Evolutionary conservation across 2,888 invertebrate species (phyloP).

Genomic region (Caenorhabditis zanzibari): DNA sequence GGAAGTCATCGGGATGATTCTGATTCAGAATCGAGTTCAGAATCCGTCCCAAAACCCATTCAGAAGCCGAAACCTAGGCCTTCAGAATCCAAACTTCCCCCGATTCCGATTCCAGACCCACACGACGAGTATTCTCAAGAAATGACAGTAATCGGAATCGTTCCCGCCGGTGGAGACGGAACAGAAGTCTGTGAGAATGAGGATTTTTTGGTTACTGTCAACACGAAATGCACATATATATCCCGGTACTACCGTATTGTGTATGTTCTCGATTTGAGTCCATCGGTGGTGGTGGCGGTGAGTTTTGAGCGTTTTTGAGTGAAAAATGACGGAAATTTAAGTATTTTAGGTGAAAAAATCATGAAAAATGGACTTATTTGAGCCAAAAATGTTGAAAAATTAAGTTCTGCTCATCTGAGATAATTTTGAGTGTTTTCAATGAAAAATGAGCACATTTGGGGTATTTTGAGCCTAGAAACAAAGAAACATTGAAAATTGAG

Average conservation of each 20-base stretch:
- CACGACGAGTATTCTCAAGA: conserved; percentile 59
- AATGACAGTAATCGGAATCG: conserved; percentile 72
- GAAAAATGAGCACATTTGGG: no score
- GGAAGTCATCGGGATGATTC: not conserved
- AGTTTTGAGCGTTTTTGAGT: conserved; percentile 80
- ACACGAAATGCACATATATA: conserved; percentile 86
- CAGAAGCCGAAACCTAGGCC: not conserved
- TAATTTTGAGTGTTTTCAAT: no score
- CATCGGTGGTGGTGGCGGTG: conserved; percentile 89
- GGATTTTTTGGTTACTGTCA: conserved; percentile 66
- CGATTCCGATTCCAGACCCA: not conserved
- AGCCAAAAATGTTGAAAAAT: not conserved
- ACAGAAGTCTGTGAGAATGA: conserved; percentile 65
- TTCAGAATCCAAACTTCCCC: not conserved
- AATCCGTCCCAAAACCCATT: not conserved
- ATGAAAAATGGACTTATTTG: not conserved
- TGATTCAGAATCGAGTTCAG: not conserved
- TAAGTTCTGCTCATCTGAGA: no score
- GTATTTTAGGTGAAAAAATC: not conserved
- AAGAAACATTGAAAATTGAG: no score
- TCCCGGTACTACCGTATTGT: conserved; percentile 89
- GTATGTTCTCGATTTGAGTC: conserved; percentile 90
- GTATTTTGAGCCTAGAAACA: no score
- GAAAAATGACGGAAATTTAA: no score
- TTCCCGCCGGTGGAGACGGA: conserved; percentile 62